These are phyloP conservation scores for Tribolium freemani DNA, from an alignment of 2,888 invertebrate genomes.

Conservation along the genomic window DNA sequence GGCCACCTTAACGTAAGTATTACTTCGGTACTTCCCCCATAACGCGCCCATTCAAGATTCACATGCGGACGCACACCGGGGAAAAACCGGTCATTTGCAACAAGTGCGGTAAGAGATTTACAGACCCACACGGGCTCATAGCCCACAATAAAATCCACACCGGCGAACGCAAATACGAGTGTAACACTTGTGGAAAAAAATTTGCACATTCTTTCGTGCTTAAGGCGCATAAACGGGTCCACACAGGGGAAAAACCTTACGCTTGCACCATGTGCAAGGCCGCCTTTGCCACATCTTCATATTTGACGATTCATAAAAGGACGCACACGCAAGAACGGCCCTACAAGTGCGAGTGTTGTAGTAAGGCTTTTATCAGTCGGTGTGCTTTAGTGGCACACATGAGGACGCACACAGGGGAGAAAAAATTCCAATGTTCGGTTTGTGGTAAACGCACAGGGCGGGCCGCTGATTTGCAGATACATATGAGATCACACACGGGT, in stretches of 20 bases:
- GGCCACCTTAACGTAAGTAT: constrained; percentile 56
- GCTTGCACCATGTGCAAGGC: constrained; percentile 61
- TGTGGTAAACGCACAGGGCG: constrained; percentile 63
- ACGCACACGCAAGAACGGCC: constrained; percentile 65
- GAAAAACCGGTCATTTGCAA: constrained; percentile 62
- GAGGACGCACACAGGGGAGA: constrained; percentile 63
- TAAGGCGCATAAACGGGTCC: constrained; percentile 61
- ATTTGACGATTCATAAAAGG: constrained; percentile 63
- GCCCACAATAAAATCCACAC: constrained; percentile 64
- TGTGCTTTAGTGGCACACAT: constrained; percentile 62
- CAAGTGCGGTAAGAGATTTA: constrained; percentile 63
- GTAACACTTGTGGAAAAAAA: constrained; percentile 61
- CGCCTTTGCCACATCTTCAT: constrained; percentile 63
- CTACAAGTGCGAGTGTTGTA: constrained; percentile 62
- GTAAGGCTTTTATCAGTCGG: constrained; percentile 63
- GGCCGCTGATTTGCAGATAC: constrained; percentile 62
- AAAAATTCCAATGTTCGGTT: constrained; percentile 61
- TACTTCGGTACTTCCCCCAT: too few relatives aligned
- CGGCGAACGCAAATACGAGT: constrained; percentile 63
- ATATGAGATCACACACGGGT: constrained; percentile 65
- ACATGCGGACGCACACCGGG: constrained; percentile 63
- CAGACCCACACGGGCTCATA: constrained; percentile 60
- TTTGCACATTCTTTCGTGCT: constrained; percentile 65
- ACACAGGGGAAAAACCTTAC: constrained; percentile 65
- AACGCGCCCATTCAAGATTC: constrained; percentile 54